Evolutionary conservation across 2,888 invertebrate genomes (phyloP).

Genomic region (Drosophila birchii): DNA sequence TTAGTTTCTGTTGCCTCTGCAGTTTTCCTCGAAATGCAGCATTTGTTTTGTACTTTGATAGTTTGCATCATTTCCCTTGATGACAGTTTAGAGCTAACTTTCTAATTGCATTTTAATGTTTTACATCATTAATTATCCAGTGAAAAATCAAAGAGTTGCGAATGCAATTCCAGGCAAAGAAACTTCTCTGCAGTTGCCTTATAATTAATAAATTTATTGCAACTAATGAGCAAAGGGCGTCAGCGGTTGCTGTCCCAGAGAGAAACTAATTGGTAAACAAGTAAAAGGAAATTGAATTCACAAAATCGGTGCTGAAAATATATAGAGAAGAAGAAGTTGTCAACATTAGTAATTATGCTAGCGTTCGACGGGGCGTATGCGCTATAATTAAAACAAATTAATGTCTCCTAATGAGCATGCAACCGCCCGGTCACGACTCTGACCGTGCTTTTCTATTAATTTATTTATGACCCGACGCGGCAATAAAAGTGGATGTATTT

Average conservation of each 20-base stretch:
- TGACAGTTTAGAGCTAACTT: not conserved
- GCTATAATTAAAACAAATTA: slow-evolving; percentile 57
- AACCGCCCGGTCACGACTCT: slow-evolving; percentile 2
- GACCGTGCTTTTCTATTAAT: slow-evolving; percentile 43
- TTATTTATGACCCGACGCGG: slow-evolving; percentile 58
- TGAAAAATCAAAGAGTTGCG: not conserved
- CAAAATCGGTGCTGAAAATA: not conserved
- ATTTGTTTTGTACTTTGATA: not conserved
- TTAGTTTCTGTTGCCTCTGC: not conserved
- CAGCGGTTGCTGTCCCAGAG: not conserved
- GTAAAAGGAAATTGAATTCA: slow-evolving; percentile 4
- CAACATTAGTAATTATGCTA: slow-evolving; percentile 55
- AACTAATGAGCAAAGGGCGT: slow-evolving; percentile 22
- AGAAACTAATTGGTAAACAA: slow-evolving; percentile 26
- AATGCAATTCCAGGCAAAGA: not conserved
- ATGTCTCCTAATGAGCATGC: slow-evolving; percentile 53
- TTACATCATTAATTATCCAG: slow-evolving; percentile 36
- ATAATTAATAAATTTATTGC: slow-evolving; percentile 6
- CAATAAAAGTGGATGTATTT: slow-evolving; percentile 19
- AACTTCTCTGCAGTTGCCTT: not conserved
- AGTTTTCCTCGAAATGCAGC: not conserved
- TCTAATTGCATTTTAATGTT: slow-evolving; percentile 49
- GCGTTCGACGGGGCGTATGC: slow-evolving; percentile 42
- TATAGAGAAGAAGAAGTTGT: not conserved
- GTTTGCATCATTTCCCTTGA: not conserved